phyloP scores from a whole-genome alignment of 2,113 vertebrate genomes.

The Thamnaconus septentrionalis region DNA sequence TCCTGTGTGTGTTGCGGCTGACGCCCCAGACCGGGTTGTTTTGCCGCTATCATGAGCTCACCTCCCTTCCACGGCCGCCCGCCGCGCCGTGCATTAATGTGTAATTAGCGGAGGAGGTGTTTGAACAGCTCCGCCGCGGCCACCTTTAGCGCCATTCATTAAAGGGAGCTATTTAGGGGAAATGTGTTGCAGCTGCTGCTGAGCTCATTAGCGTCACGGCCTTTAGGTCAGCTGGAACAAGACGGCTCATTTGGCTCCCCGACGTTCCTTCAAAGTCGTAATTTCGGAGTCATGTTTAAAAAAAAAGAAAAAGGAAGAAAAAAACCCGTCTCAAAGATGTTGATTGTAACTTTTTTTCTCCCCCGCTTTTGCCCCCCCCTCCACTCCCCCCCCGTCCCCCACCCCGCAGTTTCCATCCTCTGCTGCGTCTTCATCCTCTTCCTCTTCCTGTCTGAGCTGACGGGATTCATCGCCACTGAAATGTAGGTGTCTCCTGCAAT shows the following conservation, averaged over 20 bases:
- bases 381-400: too few relatives aligned
- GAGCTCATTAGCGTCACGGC: constrained; percentile 20
- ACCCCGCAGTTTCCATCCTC: constrained; percentile 95
- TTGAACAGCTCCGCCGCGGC: constrained; percentile 53
- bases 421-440: constrained; percentile 99
- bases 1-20: too few relatives aligned
- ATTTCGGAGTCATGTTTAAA: constrained; percentile 12
- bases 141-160: too few relatives aligned
- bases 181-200: constrained; percentile 34
- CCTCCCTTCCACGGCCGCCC: constrained; percentile 43
- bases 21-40: constrained; percentile 7
- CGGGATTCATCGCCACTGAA: constrained; percentile 97
- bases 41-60: constrained; percentile 23
- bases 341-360: constrained; percentile 29
- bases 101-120: constrained; percentile 51
- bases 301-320: too few relatives aligned
- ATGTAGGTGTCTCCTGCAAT: constrained; percentile 83
- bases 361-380: constrained; percentile 33
- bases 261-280: constrained; percentile 29
- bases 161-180: constrained; percentile 39
- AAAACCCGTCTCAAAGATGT: neutral
- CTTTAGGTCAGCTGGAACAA: neutral
- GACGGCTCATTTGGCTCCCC: constrained; percentile 34
- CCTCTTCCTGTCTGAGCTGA: constrained; percentile 98
- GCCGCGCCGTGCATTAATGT: constrained; percentile 40